Conservation (phyloP, 2,888 invertebrate genomes). For the Bombyx huttoni region DNA sequence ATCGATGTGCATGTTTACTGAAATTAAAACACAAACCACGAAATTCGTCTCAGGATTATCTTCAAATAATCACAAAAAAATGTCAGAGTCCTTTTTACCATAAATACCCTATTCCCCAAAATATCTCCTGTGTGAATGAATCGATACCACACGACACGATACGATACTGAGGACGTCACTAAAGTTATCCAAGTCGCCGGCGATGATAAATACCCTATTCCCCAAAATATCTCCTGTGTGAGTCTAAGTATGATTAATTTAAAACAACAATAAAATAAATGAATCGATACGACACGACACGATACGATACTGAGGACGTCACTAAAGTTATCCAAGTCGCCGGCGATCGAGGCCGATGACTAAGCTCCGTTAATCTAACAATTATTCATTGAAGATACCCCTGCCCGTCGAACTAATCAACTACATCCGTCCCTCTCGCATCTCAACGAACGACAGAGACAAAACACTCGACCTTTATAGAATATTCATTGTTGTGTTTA, state of each 20-base stretch:
- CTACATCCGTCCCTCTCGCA: constrained; percentile 5
- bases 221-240: too few species aligned
- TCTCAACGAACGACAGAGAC: constrained; percentile 5
- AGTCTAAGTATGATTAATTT: too few species aligned
- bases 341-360: constrained; percentile 50
- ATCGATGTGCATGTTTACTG: too few species aligned
- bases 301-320: constrained; percentile 11
- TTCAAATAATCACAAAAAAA: too few species aligned
- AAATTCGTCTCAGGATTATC: too few species aligned
- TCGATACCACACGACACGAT: too few species aligned
- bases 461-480: background rate
- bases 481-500: too few species aligned
- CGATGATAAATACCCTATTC: constrained; percentile 17
- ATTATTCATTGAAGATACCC: constrained; percentile 58
- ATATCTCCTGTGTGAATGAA: background rate
- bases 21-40: too few species aligned
- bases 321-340: constrained; percentile 34
- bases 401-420: constrained; percentile 6
- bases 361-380: constrained; percentile 63
- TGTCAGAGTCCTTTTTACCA: too few species aligned
- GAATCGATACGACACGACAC: constrained; percentile 8
- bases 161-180: constrained; percentile 16
- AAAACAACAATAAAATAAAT: background rate
- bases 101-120: too few species aligned
- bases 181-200: constrained; percentile 33